Evolutionary conservation across 2,888 invertebrate genomes (phyloP), one percentile per base, ranked within the genome.

Genomic region (Salpingus planirostris): DNA sequence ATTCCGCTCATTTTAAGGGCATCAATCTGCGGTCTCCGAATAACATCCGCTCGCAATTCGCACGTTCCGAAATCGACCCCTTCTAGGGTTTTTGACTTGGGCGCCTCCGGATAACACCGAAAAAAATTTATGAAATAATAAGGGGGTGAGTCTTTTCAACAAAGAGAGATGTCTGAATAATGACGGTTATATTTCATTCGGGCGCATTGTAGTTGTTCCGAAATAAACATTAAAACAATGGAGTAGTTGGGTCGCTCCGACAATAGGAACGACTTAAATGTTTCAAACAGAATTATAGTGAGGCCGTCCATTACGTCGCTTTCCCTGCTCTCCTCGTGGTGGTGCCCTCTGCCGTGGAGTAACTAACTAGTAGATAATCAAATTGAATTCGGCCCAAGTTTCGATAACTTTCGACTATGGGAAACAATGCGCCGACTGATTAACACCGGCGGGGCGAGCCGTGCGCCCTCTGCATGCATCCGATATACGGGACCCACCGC

Each of bases 221-320:
- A 53, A 55, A 55, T 55, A 52, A 57, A 57, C 52, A 51, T 47
- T 47, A 40, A 50, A 48, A 57, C 54, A 55, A 57, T 54, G 39
- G 53, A 46, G 40, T 44, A 50, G 49, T 45, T 46, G 46, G 48
- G 42, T 43, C 44, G 44, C 27, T 31, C 27, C 33, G 35, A 47
- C 49, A 49, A 50, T 46, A 42, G 43, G 30, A 43, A 37, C 45
- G 45, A 51, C 50, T 52, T 51, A 53, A 52, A 52, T 49, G 50
- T 44, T 50, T 50, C 39, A 42, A 47, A 49, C 42, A 43, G 42
- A 49, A 45, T 46, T 49, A 42, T 43, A 46, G 45, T 39, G 40
- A 44, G 39, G 35, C 39, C 33, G 40, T 34, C 38, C 37, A 40
- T 43, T 45, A 39, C 32, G 13, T 31, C 29, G 27, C 38, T 22